These are phyloP conservation scores for Cephus spinipes DNA, from an alignment of 2,888 invertebrate species.

Conservation along the genomic window DNA sequence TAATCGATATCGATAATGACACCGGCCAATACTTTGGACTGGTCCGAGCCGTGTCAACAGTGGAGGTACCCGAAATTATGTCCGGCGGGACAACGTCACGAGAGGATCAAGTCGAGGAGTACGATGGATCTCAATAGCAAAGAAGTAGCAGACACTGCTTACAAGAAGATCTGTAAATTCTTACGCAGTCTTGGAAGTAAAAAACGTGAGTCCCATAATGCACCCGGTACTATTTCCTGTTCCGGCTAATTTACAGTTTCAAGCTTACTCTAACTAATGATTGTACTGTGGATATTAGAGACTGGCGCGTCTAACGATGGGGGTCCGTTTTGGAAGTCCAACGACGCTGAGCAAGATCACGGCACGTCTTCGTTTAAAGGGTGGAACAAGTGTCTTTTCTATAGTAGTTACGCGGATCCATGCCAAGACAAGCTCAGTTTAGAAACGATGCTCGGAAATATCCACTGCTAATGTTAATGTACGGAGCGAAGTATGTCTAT, in stretches of 20 bases:
- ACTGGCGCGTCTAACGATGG: not conserved
- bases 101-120: conserved; percentile 48
- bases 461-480: not conserved
- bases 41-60: conserved; percentile 61
- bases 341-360: not conserved
- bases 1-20: conserved; percentile 44
- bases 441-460: not conserved
- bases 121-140: conserved; percentile 34
- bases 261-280: not conserved
- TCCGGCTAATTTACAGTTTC: not conserved
- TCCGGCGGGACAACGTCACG: conserved; percentile 33
- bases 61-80: conserved; percentile 58
- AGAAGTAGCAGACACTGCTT: conserved; percentile 54
- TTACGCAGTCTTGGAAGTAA: conserved; percentile 52
- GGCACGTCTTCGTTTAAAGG: not conserved
- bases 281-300: not conserved
- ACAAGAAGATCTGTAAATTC: conserved; percentile 63
- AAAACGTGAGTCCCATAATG: conserved; percentile 56
- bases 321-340: not conserved
- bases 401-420: not conserved
- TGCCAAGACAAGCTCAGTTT: not conserved
- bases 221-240: not conserved
- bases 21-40: conserved; percentile 56
- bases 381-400: not conserved
- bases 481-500: not conserved